Evolutionary conservation across 53 echinoderm and acorn worm species (phyloP).

Genomic region (Holothuria leucospilota): DNA sequence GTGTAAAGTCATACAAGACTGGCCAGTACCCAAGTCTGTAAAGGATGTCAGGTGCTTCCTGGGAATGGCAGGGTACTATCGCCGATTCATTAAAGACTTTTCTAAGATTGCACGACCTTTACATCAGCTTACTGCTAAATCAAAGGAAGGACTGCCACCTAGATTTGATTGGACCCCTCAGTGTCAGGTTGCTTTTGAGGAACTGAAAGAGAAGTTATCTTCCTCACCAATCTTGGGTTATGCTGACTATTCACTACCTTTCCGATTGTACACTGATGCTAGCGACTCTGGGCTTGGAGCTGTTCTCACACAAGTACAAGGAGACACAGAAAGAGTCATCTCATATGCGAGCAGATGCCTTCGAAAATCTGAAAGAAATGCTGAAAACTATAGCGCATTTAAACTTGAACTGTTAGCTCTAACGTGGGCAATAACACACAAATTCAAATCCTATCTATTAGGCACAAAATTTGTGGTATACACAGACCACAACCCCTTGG

Average conservation of each 20-base stretch:
- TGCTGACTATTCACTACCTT: too few species aligned
- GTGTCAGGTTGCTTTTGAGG: too few species aligned
- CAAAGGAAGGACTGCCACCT: too few species aligned
- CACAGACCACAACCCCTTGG: constrained; percentile 66
- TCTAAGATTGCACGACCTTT: constrained; percentile 63
- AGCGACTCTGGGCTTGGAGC: too few species aligned
- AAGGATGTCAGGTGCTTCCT: constrained; percentile 65
- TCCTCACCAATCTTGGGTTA: too few species aligned
- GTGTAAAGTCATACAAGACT: constrained; percentile 32
- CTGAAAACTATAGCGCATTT: constrained; percentile 59
- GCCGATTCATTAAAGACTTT: constrained; percentile 59
- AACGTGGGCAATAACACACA: constrained; percentile 55
- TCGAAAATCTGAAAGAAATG: constrained; percentile 41
- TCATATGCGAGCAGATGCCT: constrained; percentile 54
- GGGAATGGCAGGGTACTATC: constrained; percentile 69
- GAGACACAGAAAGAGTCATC: too few species aligned
- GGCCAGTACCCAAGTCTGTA: constrained; percentile 63
- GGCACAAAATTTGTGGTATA: constrained; percentile 27
- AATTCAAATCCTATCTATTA: constrained; percentile 59
- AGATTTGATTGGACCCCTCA: too few species aligned
- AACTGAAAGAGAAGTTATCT: too few species aligned
- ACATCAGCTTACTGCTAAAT: background rate
- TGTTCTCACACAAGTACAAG: too few species aligned
- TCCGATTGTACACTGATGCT: too few species aligned
- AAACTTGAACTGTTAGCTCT: constrained; percentile 50